Conservation (phyloP, 2,113 vertebrate species). For the Percina caprodes region DNA sequence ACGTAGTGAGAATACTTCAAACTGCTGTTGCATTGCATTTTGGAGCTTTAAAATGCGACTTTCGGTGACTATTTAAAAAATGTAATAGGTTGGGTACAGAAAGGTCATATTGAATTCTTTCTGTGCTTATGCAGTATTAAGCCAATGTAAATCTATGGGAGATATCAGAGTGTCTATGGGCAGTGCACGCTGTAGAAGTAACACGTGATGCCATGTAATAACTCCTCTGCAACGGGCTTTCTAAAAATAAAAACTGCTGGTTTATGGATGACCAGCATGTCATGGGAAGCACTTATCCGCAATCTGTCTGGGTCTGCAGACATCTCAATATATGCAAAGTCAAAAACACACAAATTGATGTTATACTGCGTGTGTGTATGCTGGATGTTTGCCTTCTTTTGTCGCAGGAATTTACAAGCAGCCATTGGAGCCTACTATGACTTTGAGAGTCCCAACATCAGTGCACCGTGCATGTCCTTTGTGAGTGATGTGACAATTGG, state of each 20-base stretch:
- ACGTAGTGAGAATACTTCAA: not conserved
- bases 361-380: too few species aligned
- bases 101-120: constrained; percentile 5
- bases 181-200: constrained; percentile 32
- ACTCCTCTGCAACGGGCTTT: constrained; percentile 49
- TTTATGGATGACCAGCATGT: constrained; percentile 57
- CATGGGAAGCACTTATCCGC: constrained; percentile 25
- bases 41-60: not conserved
- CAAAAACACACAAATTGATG: not conserved
- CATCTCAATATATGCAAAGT: not conserved
- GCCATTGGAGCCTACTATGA: constrained; percentile 99
- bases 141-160: not conserved
- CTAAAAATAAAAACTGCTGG: constrained; percentile 74
- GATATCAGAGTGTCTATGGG: constrained; percentile 5
- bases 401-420: constrained; percentile 95
- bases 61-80: not conserved
- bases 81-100: not conserved
- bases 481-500: constrained; percentile 99
- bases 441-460: constrained; percentile 99
- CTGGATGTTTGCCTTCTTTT: constrained; percentile 29
- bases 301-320: not conserved
- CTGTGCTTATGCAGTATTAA: constrained; percentile 6
- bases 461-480: constrained; percentile 96
- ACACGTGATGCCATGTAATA: constrained; percentile 59
- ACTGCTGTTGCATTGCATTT: not conserved